These are phyloP conservation scores for Drosophila meridionalis DNA, from an alignment of 2,888 invertebrate genomes.

Conservation along the genomic window DNA sequence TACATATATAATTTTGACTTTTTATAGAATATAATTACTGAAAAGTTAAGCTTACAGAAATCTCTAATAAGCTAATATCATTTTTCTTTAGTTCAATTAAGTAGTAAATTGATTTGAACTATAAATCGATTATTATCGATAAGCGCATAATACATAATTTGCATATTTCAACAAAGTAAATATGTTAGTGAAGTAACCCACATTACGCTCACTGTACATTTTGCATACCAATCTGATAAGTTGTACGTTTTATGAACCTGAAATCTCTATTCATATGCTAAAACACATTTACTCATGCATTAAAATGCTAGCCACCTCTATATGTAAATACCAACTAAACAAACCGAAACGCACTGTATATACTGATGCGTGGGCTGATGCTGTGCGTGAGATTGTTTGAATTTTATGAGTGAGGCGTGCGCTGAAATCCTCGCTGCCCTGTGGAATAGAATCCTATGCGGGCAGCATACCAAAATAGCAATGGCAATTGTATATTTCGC, in stretches of 20 bases:
- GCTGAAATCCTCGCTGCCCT: conserved; percentile 25
- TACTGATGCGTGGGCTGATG: neutral
- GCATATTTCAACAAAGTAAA: neutral
- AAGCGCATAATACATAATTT: neutral
- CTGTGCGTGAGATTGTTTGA: conserved; percentile 16
- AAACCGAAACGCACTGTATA: conserved; percentile 5
- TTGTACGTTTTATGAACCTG: neutral
- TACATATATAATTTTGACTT: too few species aligned
- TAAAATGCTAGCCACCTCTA: conserved; percentile 10
- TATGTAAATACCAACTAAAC: conserved; percentile 11
- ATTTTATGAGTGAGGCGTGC: conserved; percentile 54
- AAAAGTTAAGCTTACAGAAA: neutral
- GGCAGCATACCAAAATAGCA: conserved; percentile 44
- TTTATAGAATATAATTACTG: too few species aligned
- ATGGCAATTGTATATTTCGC: conserved; percentile 36
- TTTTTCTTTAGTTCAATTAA: neutral
- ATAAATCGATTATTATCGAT: neutral
- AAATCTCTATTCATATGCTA: conserved; percentile 7
- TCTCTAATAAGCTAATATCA: neutral
- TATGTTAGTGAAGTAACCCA: neutral
- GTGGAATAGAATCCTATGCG: conserved; percentile 25
- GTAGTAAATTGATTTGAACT: neutral
- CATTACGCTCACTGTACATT: neutral
- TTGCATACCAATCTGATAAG: neutral
- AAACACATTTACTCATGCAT: conserved; percentile 11